Evolutionary conservation across 2,888 invertebrate species (phyloP).

Genomic region (Pyrgus malvae): DNA sequence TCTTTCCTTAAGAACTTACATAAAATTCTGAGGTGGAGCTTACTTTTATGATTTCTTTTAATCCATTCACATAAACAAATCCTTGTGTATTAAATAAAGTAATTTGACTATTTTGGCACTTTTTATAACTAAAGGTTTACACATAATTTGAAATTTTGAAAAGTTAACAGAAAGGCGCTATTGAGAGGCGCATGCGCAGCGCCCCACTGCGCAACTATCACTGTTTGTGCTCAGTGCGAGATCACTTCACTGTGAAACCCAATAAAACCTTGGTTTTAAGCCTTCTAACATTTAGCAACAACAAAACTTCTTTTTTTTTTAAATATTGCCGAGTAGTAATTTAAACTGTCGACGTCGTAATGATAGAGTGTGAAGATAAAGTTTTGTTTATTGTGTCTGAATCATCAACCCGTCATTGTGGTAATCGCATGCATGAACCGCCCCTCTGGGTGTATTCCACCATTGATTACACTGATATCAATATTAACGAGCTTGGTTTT

Average conservation of each 20-base stretch:
- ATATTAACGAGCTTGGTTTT: not conserved
- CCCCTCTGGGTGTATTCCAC: not conserved
- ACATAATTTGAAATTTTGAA: constrained; percentile 29
- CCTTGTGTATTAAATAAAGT: no score
- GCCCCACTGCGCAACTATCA: constrained; percentile 67
- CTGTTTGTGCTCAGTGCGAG: constrained; percentile 43
- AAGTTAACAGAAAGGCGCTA: constrained; percentile 35
- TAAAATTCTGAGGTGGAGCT: constrained; percentile 44
- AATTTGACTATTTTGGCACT: constrained; percentile 50
- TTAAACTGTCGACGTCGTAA: not conserved
- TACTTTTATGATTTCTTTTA: constrained; percentile 44
- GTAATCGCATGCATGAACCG: not conserved
- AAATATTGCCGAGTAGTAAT: constrained; percentile 5
- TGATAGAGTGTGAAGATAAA: not conserved
- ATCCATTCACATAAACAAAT: constrained; percentile 46
- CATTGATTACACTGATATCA: not conserved
- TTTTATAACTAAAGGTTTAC: constrained; percentile 33
- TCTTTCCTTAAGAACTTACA: constrained; percentile 57
- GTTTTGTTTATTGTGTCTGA: not conserved
- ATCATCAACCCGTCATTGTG: not conserved
- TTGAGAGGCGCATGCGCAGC: constrained; percentile 62
- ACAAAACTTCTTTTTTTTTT: not conserved
- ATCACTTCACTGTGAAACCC: constrained; percentile 31
- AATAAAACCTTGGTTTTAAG: constrained; percentile 15
- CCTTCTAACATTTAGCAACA: constrained; percentile 10